Conservation (phyloP, 2,797 vertebrate species). For the Enteromius viviparus region DNA sequence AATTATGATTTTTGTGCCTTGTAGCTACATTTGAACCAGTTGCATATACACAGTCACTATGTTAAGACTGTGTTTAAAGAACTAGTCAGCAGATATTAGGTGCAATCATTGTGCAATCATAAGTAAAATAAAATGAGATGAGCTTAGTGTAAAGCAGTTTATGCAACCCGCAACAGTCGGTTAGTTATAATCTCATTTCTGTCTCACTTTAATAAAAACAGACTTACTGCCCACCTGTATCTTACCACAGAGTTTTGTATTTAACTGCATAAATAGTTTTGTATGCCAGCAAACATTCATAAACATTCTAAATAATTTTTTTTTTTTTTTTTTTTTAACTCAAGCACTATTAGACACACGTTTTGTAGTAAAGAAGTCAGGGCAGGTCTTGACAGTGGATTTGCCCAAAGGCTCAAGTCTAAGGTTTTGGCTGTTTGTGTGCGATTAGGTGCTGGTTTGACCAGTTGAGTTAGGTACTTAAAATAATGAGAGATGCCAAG, state of each 20-base stretch:
- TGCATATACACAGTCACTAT: neutral
- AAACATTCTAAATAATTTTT: too few species aligned
- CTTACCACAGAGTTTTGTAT: neutral
- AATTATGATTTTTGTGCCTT: neutral
- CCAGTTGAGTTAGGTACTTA: neutral
- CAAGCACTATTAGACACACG: too few species aligned
- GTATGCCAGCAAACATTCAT: neutral
- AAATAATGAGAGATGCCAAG: neutral
- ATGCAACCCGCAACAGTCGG: neutral
- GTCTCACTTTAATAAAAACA: neutral
- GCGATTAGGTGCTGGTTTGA: conserved; percentile 3
- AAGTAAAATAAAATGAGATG: neutral
- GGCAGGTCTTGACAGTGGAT: neutral
- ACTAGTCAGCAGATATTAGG: neutral
- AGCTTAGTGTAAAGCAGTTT: neutral
- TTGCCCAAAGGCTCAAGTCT: neutral
- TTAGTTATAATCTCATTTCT: neutral
- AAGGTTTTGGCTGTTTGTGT: neutral
- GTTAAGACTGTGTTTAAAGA: neutral
- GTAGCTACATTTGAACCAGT: neutral
- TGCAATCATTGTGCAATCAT: neutral
- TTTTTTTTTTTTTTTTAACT: too few species aligned
- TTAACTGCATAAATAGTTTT: neutral
- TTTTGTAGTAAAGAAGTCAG: too few species aligned
- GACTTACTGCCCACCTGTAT: neutral